phyloP scores from a whole-genome alignment of 2,113 vertebrate species.

The Burhinus bistriatus region DNA sequence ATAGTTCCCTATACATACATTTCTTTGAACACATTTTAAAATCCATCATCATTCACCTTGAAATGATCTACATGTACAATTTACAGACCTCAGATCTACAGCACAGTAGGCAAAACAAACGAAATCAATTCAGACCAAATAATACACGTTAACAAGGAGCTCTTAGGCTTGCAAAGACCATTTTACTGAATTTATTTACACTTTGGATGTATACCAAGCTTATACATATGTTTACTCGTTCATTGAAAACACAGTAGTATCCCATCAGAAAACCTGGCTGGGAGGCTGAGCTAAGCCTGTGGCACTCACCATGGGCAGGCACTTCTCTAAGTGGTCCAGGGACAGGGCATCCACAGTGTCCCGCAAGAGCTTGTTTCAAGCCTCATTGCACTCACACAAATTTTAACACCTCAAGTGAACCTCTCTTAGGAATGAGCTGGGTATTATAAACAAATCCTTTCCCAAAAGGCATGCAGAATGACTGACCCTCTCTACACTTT shows the following conservation, averaged over 20 bases:
- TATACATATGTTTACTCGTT: not conserved
- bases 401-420: not conserved
- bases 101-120: rapidly evolving
- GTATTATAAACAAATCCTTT: not conserved
- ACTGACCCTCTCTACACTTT: not conserved
- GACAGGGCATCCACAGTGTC: not conserved
- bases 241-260: not conserved
- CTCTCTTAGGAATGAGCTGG: not conserved
- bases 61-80: not conserved
- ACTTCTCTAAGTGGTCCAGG: not conserved
- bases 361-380: not conserved
- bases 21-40: not conserved
- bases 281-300: not conserved
- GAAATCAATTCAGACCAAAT: not conserved
- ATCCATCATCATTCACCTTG: not conserved
- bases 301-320: rapidly evolving
- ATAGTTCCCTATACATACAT: not conserved
- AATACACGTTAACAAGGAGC: not conserved
- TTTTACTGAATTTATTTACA: not conserved
- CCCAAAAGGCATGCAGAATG: not conserved
- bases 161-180: not conserved
- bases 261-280: not conserved
- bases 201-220: not conserved
- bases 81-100: not conserved
- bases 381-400: not conserved